A percentile compares a stretch with the other conserved stretches of the same genome.
These are phyloP conservation scores for Nomada fabriciana DNA, from an alignment of 2,888 invertebrate species.

Conservation along the genomic window DNA sequence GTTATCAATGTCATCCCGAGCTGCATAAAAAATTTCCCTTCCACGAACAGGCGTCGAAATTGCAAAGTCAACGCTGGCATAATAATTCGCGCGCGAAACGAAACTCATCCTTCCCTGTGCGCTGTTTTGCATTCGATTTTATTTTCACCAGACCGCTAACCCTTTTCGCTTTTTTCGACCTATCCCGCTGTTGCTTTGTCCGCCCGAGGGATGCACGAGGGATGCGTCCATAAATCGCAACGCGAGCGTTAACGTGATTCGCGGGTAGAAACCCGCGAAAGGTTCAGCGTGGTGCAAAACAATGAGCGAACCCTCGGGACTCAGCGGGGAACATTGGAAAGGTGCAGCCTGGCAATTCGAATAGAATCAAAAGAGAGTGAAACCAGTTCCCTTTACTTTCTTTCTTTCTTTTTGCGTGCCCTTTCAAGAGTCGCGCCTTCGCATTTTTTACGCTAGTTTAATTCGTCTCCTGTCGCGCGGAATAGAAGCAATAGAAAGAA, in stretches of 20 bases:
- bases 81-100: neutral
- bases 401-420: neutral
- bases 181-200: neutral
- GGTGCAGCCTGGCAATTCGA: constrained; percentile 8
- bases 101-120: no score
- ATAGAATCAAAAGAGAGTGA: constrained; percentile 17
- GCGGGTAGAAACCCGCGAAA: constrained; percentile 27
- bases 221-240: constrained; percentile 32
- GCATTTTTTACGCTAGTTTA: constrained; percentile 30
- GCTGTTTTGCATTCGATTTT: constrained; percentile 18
- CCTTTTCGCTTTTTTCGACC: neutral
- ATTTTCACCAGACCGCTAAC: constrained; percentile 9
- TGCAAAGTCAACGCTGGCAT: neutral
- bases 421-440: neutral
- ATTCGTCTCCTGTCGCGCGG: constrained; percentile 12
- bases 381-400: neutral
- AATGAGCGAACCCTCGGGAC: constrained; percentile 14
- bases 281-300: constrained; percentile 43
- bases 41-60: constrained; percentile 6
- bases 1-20: neutral
- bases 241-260: constrained; percentile 52
- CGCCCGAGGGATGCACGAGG: constrained; percentile 3
- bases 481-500: neutral
- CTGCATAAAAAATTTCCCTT: neutral
- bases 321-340: constrained; percentile 23